Percentiles rank a stretch among this genome's conserved stretches.
Conservation (phyloP, 2,888 invertebrate genomes). For the Harpalus rufipes region DNA sequence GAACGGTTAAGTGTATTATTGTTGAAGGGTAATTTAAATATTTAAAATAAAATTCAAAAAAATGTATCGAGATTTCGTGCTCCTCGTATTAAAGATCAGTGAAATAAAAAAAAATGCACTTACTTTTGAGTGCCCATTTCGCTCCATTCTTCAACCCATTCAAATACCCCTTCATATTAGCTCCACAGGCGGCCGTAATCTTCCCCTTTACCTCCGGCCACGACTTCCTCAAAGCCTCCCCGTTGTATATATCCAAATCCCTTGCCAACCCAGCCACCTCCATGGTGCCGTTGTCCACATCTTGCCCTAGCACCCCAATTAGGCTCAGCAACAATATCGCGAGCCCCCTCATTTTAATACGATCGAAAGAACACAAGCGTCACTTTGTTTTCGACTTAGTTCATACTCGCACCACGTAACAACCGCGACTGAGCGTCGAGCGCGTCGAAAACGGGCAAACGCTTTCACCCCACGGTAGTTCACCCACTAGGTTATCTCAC, state of each 20-base stretch:
- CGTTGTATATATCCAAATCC: slow-evolving; percentile 34
- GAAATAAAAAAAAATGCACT: slow-evolving; percentile 16
- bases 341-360: slow-evolving; percentile 19
- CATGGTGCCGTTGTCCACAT: slow-evolving; percentile 20
- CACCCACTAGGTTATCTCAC: slow-evolving; percentile 41
- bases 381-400: slow-evolving; percentile 7
- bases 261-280: slow-evolving; percentile 33
- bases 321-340: slow-evolving; percentile 28
- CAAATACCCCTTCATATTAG: slow-evolving; percentile 47
- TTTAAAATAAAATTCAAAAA: too few relatives aligned
- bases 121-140: slow-evolving; percentile 63
- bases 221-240: slow-evolving; percentile 22
- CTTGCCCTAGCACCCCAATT: not conserved
- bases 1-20: too few relatives aligned
- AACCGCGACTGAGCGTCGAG: slow-evolving; percentile 17
- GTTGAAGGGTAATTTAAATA: too few relatives aligned
- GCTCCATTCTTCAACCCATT: slow-evolving; percentile 42
- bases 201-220: slow-evolving; percentile 3
- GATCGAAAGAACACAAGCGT: slow-evolving; percentile 1
- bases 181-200: slow-evolving; percentile 16
- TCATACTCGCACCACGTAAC: slow-evolving; percentile 23
- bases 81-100: too few relatives aligned
- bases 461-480: slow-evolving; percentile 41
- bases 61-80: too few relatives aligned
- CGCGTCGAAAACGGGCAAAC: not conserved